phyloP scores from a whole-genome alignment of 2,797 vertebrate genomes.

The Mus caroli region DNA sequence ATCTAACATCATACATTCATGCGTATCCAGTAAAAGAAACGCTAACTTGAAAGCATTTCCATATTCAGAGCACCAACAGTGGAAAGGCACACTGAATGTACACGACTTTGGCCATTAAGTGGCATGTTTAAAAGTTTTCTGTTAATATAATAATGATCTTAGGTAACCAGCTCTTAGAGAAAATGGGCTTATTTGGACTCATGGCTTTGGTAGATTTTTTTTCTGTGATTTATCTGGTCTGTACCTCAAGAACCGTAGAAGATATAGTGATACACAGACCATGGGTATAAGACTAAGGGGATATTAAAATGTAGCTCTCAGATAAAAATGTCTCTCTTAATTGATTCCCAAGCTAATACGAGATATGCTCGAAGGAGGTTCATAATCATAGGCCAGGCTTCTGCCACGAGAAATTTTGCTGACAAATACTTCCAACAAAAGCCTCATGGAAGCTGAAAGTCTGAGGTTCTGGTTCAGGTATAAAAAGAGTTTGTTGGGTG shows the following conservation, averaged over 20 bases:
- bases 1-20: neutral
- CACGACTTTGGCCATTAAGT: constrained; percentile 68
- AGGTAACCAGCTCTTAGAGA: neutral
- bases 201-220: neutral
- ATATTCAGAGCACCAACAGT: neutral
- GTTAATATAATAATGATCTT: neutral
- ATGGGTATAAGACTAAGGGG: neutral
- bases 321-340: neutral
- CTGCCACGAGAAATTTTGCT: neutral
- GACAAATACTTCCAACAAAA: neutral
- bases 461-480: neutral
- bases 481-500: neutral
- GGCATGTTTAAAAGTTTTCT: neutral
- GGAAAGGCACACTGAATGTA: constrained; percentile 35
- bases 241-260: neutral
- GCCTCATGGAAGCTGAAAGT: neutral
- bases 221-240: neutral
- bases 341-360: neutral
- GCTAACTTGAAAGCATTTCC: neutral
- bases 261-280: neutral
- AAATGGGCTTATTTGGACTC: neutral
- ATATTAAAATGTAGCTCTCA: neutral
- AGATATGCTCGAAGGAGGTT: neutral
- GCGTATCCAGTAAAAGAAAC: neutral
- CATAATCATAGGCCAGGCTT: neutral